A percentile compares a stretch with the other conserved stretches of the same genome.
Evolutionary conservation across 2,113 vertebrate species (phyloP).

Genomic region (Coracopsis vasa): DNA sequence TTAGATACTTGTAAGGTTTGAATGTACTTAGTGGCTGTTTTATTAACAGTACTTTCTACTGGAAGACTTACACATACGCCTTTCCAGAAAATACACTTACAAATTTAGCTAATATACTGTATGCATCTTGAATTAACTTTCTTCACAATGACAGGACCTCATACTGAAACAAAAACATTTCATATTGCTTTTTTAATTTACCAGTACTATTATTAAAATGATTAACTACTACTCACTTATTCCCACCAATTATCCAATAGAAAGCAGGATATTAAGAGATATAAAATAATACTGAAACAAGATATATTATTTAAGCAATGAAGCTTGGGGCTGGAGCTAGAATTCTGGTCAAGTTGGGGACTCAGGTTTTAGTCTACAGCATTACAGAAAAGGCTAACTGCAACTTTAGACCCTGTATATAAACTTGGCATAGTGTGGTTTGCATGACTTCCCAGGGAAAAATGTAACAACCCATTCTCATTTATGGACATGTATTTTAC

Average conservation of each 20-base stretch:
- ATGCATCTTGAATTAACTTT: background rate
- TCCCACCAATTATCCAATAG: background rate
- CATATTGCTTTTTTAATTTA: background rate
- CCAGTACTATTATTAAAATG: background rate
- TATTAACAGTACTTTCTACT: background rate
- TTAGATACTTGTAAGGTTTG: background rate
- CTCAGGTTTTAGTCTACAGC: background rate
- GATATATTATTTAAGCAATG: background rate
- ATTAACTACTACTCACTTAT: background rate
- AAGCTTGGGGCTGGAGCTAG: background rate
- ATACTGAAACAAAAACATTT: background rate
- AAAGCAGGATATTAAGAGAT: background rate
- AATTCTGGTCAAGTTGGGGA: background rate
- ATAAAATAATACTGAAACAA: background rate
- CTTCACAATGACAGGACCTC: background rate
- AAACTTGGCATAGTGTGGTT: background rate
- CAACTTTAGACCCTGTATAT: background rate
- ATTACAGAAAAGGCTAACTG: background rate
- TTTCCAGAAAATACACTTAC: slow-evolving; percentile 27
- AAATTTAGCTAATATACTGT: background rate
- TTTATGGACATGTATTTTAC: background rate
- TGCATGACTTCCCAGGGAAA: background rate
- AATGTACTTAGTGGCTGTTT: background rate
- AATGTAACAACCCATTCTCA: background rate
- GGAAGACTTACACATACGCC: background rate